Evolutionary conservation across 2,113 vertebrate species (phyloP), one percentile per base, ranked within the genome.

Genomic region (Semnornis frantzii): DNA sequence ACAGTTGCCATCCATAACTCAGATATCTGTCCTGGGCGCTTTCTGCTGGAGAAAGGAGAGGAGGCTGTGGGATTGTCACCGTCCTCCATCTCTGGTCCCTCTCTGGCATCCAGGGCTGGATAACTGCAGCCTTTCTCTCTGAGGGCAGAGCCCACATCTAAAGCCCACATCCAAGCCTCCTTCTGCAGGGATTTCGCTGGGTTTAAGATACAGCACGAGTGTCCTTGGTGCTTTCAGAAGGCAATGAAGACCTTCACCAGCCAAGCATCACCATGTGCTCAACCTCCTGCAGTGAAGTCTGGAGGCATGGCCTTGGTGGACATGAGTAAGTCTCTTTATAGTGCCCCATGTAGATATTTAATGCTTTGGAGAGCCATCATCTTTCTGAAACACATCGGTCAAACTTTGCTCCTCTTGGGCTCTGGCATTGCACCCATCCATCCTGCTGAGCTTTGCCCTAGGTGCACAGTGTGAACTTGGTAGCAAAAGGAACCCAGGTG

Each of bases 231-330:
- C 21, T n/a, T 30, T 33, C 37, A 17, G 68, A 23, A 9, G 18
- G 62, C 58, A 10, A 27, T 44, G 25, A 71, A 65, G 44, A 30
- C 60, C 72, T 28, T 62, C 21, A 9, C 30, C 71, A 82, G 30
- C 62, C 48, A 4, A 9, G 9, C 48, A 13, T 30, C 66, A 15
- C 57, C 34, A 3, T 12, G 25, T n/a, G 42, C 39, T 54, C 21
- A n/a, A 31, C 2, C 34, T 15, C 13, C 23, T 1, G 0, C 1
- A 21, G 34, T 46, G 52, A 34, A 17, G 11, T 13, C 19, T 5
- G 44, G 46, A 82, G 1, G 1, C 39, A 10, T 3, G 1, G 44
- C 48, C 34, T 64, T 30, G 21, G 44, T 15, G 52, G n/a, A 24
- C 39, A 20, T n/a, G 16, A n/a, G 4, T 8, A 23, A 31, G 18